phyloP scores from a whole-genome alignment of 1,140 invertebrate genomes.

The Gryllus bimaculatus region DNA sequence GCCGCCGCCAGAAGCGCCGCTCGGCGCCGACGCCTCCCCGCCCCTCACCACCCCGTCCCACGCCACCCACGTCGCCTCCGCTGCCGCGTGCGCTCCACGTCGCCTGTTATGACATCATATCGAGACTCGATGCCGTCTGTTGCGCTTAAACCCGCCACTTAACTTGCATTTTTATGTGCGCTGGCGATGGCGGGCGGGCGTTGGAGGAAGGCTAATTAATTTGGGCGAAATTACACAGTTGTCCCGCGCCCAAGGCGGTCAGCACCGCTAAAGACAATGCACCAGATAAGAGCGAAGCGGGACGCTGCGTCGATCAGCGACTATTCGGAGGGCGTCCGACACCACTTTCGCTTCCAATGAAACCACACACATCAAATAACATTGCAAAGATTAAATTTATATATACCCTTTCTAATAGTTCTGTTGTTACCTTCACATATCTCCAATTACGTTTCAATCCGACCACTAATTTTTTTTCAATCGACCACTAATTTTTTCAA shows the following conservation, averaged over 20 bases:
- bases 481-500: too few relatives aligned
- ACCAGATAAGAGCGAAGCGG: background rate
- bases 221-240: background rate
- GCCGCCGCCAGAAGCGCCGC: background rate
- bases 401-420: too few relatives aligned
- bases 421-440: too few relatives aligned
- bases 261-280: background rate
- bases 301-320: too few relatives aligned
- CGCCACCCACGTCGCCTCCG: background rate
- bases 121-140: background rate
- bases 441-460: too few relatives aligned
- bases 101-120: background rate
- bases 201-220: background rate
- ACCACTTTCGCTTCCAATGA: too few relatives aligned
- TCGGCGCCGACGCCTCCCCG: background rate
- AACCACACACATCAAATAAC: too few relatives aligned
- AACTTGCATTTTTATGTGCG: background rate
- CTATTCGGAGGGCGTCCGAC: too few relatives aligned
- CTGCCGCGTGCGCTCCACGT: background rate
- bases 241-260: background rate
- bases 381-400: too few relatives aligned
- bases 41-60: background rate
- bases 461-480: too few relatives aligned
- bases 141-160: background rate
- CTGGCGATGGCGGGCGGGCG: too few relatives aligned